Evolutionary conservation across 2,113 vertebrate genomes (phyloP).

Genomic region (Uria lomvia): DNA sequence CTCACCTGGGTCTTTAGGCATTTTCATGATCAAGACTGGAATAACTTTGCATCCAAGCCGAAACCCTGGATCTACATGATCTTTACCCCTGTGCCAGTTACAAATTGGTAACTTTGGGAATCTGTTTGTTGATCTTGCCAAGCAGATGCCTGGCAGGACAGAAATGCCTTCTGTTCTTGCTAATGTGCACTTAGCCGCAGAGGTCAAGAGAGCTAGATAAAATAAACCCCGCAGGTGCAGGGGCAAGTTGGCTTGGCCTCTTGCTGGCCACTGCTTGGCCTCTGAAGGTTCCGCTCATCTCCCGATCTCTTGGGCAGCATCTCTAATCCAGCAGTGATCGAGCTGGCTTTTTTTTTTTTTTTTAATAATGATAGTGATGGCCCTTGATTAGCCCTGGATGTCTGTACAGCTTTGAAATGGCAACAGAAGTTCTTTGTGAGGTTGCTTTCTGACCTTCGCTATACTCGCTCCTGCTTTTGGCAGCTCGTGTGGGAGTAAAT

Average conservation of each 20-base stretch:
- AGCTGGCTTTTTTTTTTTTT: not conserved
- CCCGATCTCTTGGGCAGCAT: not conserved
- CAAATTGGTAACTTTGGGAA: not conserved
- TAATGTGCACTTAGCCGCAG: not conserved
- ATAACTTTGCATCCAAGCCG: not conserved
- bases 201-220: not conserved
- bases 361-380: not conserved
- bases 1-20: not conserved
- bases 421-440: not conserved
- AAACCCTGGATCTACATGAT: not conserved
- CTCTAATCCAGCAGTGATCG: not conserved
- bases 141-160: not conserved
- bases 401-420: not conserved
- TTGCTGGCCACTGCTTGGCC: not conserved
- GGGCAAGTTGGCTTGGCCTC: not conserved
- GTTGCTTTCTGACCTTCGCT: not conserved
- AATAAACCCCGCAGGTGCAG: not conserved
- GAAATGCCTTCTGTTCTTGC: not conserved
- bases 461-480: not conserved
- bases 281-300: not conserved
- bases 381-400: not conserved
- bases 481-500: not conserved
- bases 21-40: not conserved
- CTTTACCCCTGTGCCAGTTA: not conserved
- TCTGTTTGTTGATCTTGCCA: not conserved